Conservation (phyloP, 2,113 vertebrate species). For the Desmodus rotundus region DNA sequence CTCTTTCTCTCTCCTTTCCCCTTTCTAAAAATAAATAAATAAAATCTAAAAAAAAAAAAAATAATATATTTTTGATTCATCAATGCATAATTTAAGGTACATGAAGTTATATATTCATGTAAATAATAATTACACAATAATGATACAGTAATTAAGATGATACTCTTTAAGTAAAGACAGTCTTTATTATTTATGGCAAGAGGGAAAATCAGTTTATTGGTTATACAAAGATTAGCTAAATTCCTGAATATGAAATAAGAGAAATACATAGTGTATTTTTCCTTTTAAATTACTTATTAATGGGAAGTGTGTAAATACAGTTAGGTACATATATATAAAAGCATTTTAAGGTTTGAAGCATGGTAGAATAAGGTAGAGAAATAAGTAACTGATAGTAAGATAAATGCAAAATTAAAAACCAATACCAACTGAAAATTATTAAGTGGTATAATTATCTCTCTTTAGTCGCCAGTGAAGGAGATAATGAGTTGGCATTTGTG, state of each 20-base stretch:
- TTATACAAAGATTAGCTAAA: background rate
- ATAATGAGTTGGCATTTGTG: background rate
- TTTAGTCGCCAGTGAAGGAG: background rate
- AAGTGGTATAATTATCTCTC: background rate
- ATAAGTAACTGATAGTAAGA: background rate
- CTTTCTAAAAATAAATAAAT: no score
- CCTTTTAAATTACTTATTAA: background rate
- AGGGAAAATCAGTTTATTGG: background rate
- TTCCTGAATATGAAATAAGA: background rate
- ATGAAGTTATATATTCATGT: background rate
- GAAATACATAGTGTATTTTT: background rate
- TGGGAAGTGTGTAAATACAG: background rate
- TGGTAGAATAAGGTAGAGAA: background rate
- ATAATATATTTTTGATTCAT: background rate
- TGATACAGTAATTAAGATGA: background rate
- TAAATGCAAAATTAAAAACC: slow-evolving; percentile 11
- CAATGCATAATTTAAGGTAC: background rate
- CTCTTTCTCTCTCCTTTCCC: no score
- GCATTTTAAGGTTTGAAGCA: background rate
- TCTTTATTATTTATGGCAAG: slow-evolving; percentile 12
- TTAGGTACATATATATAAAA: background rate
- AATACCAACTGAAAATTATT: background rate
- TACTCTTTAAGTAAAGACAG: background rate
- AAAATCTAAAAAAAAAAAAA: no score
- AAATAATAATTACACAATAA: background rate